A percentile compares a stretch with the other conserved stretches of the same genome.
phyloP scores from a whole-genome alignment of 2,113 vertebrate species.

The Tautogolabrus adspersus region DNA sequence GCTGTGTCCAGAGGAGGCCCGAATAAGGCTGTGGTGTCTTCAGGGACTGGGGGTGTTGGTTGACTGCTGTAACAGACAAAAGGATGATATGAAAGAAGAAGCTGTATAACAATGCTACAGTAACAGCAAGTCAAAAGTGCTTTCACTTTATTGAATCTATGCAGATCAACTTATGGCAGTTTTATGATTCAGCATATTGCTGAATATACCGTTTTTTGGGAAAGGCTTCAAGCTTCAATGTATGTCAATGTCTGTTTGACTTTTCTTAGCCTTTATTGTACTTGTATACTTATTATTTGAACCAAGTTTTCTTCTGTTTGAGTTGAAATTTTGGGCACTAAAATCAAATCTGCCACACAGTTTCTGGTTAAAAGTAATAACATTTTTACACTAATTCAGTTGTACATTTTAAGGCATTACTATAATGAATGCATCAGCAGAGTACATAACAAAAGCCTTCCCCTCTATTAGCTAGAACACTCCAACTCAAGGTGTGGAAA shows the following conservation, averaged over 20 bases:
- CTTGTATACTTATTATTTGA: neutral
- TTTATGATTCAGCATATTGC: neutral
- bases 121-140: too few relatives aligned
- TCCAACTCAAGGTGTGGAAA: too few relatives aligned
- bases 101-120: neutral
- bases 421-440: neutral
- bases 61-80: constrained; percentile 77
- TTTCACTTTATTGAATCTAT: too few relatives aligned
- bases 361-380: too few relatives aligned
- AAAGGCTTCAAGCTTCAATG: too few relatives aligned
- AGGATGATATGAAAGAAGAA: neutral
- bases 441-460: neutral
- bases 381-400: too few relatives aligned
- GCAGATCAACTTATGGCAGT: too few relatives aligned
- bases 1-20: constrained; percentile 94
- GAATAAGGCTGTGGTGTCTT: constrained; percentile 89
- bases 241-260: too few relatives aligned
- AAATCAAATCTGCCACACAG: too few relatives aligned
- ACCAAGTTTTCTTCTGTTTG: neutral
- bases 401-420: neutral
- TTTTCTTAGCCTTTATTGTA: neutral
- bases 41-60: constrained; percentile 77
- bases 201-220: neutral
- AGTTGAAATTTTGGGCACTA: too few relatives aligned
- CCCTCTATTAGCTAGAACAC: neutral